Evolutionary conservation across 2,113 vertebrate species (phyloP).

Genomic region (human (Homo sapiens)): DNA sequence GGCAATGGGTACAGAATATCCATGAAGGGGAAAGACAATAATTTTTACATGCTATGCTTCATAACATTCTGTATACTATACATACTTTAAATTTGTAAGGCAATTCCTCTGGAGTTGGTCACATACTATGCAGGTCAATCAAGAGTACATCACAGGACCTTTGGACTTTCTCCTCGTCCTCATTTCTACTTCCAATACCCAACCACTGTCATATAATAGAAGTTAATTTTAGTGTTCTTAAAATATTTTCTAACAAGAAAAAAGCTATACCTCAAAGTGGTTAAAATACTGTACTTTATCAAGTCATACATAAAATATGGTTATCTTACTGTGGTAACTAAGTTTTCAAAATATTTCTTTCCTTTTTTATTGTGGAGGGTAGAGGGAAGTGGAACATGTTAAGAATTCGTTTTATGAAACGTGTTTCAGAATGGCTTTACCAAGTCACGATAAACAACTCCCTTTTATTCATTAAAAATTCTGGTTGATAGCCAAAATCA

Average conservation of each 20-base stretch:
- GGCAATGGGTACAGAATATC: neutral
- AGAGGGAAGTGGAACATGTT: neutral
- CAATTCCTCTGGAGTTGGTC: neutral
- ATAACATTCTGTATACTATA: too few relatives aligned
- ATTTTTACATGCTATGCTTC: neutral
- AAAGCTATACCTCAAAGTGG: neutral
- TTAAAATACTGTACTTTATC: neutral
- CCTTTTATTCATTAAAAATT: slow-evolving; percentile 30
- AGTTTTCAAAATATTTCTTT: neutral
- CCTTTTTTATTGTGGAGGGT: neutral
- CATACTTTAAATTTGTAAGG: neutral
- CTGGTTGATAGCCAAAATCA: slow-evolving; percentile 14
- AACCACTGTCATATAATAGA: neutral
- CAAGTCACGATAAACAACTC: neutral
- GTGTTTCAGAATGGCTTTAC: neutral
- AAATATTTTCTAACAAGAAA: neutral
- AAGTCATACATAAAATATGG: neutral
- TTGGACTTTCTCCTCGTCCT: neutral
- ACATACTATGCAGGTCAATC: neutral
- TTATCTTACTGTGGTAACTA: neutral
- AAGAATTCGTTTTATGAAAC: slow-evolving; percentile 28
- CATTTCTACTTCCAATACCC: neutral
- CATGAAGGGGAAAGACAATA: neutral
- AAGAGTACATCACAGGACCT: neutral
- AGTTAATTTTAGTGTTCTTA: neutral